phyloP scores from a whole-genome alignment of 2,113 vertebrate species.

The Anhinga anhinga region DNA sequence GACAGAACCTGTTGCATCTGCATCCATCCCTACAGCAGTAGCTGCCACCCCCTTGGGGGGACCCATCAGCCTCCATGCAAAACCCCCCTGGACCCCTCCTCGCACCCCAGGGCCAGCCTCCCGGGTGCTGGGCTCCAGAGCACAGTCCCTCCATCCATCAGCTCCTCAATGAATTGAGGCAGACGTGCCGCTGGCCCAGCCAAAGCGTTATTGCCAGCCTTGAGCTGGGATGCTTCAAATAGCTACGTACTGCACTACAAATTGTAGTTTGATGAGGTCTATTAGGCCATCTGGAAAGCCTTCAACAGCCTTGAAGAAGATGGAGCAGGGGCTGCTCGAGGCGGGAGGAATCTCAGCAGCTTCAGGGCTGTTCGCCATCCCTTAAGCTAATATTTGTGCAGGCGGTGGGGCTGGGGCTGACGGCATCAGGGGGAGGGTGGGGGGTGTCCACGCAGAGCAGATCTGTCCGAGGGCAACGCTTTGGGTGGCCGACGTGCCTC shows the following conservation, averaged over 20 bases:
- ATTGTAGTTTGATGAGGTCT: slow-evolving; percentile 43
- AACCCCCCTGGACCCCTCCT: accelerated
- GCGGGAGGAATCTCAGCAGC: background rate
- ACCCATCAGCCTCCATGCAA: background rate
- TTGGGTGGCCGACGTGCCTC: accelerated
- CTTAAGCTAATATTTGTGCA: background rate
- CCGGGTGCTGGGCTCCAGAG: background rate
- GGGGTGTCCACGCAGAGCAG: background rate
- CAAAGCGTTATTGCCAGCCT: background rate
- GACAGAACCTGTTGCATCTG: background rate
- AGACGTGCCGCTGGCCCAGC: background rate
- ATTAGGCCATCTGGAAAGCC: slow-evolving; percentile 42
- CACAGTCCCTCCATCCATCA: background rate
- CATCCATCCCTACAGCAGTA: background rate
- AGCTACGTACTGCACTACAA: background rate
- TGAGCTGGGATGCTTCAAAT: slow-evolving; percentile 10
- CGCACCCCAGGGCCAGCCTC: background rate
- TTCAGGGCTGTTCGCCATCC: background rate
- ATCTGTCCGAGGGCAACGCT: background rate
- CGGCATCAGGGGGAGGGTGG: background rate
- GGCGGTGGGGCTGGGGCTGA: background rate
- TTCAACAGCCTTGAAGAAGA: slow-evolving; percentile 28
- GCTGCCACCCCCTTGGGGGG: background rate
- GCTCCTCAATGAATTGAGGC: background rate
- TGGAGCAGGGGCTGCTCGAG: background rate